Evolutionary conservation across 1,140 invertebrate genomes (phyloP), one percentile per base, ranked within the genome.

Genomic region (Drosophila pectinifera): DNA sequence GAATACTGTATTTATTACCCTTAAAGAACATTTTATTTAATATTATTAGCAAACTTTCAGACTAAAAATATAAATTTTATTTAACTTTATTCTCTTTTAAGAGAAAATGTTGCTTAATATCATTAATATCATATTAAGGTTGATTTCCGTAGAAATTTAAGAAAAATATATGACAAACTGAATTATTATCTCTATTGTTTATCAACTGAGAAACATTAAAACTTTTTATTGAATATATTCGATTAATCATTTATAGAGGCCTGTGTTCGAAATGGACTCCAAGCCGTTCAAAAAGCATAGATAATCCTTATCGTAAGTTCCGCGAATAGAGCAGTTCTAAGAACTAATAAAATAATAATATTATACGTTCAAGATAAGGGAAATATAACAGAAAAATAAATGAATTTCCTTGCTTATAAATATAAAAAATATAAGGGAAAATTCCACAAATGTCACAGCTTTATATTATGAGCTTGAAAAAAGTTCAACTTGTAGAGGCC

Each of bases 301-400:
- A 34, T 51, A 51, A 51, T 51, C 48, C 48, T 51, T 51, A 51
- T 51, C 48, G 18, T 34, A 18, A 51, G 48, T 51, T 51, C 48
- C 48, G 28, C 13, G 28, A 51, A 51, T 51, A 51, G 18, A 36
- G 31, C 1, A 14, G 20, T 20, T 51, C 28, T 8, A 51, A 14
- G 28, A 36, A 20, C 48, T 51, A 36, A 51, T 51, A 51, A 51
- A 36, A 51, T 36, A 51, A 51, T 34, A 51, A 36, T 34, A 51
- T 34, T 34, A 51, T 51, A 51, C 13, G 4, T 14, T 3, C 6
- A 51, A 51, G 48, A 36, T 51, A 51, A 34, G 34, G 48, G 14
- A 34, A 36, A 10, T 36, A 51, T 5, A 1, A 5, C 3, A 6
- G 6, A 16, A 20, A 20, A 49, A 31, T 31, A 49, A 51, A 34